A percentile compares a stretch with the other conserved stretches of the same genome.
Evolutionary conservation across 35 echinoderm and acorn worm genomes (phyloP).

Genomic region (Apostichopus californicus): DNA sequence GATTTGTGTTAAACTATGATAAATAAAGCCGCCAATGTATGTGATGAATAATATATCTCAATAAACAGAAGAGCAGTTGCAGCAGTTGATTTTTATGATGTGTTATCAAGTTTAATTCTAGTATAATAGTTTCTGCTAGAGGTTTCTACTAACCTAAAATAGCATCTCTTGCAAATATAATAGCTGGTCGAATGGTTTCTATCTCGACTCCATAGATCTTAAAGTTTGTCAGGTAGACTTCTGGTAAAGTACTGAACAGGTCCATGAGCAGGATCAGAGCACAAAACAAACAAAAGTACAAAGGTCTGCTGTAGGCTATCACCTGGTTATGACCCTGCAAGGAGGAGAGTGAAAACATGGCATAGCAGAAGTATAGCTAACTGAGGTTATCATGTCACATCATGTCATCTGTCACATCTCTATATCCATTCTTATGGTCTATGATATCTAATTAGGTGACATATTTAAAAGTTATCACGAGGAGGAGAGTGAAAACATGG

Average conservation of each 20-base stretch:
- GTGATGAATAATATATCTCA: no score
- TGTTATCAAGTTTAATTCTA: no score
- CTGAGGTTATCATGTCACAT: neutral
- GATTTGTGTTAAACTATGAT: no score
- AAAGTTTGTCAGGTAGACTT: conserved; percentile 65
- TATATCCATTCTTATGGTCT: no score
- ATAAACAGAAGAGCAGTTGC: no score
- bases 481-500: no score
- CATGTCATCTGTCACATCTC: neutral
- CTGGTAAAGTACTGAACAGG: conserved; percentile 71
- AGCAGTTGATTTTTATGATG: no score
- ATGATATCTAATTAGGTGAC: no score
- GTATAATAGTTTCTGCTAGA: neutral
- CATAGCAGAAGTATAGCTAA: neutral
- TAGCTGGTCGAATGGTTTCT: conserved; percentile 58
- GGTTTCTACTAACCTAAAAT: conserved; percentile 71
- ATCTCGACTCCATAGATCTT: conserved; percentile 78
- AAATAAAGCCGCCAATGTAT: no score
- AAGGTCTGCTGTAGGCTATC: conserved; percentile 95
- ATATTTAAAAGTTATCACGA: no score
- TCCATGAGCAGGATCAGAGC: conserved; percentile 85
- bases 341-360: neutral
- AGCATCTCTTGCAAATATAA: conserved; percentile 88
- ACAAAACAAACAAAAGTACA: conserved; percentile 96
- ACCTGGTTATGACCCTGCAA: conserved; percentile 96